Conservation (phyloP, 2,797 vertebrate species). For the Vultur gryphus region DNA sequence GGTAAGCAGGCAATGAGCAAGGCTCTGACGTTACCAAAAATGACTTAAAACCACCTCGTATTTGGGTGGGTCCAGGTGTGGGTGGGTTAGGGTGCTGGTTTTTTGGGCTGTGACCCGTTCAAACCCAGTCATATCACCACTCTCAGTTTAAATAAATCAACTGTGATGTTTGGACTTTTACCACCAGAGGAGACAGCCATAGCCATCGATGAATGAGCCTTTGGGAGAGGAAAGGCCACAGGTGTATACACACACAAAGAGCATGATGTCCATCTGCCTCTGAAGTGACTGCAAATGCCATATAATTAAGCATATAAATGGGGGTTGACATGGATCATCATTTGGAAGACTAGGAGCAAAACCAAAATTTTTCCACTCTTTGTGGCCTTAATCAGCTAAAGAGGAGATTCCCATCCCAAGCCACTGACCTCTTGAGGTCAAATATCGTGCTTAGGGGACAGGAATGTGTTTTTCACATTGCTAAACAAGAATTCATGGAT, state of each 20-base stretch:
- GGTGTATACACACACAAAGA: not conserved
- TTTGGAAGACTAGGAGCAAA: not conserved
- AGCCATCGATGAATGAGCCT: fast-evolving
- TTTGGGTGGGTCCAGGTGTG: not conserved
- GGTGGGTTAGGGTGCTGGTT: not conserved
- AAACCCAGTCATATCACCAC: not conserved
- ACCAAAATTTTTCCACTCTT: not conserved
- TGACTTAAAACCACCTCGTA: not conserved
- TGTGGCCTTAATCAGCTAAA: not conserved
- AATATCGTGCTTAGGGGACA: not conserved
- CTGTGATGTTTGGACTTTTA: not conserved
- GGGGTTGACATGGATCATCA: not conserved
- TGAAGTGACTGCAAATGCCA: not conserved
- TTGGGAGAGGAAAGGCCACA: not conserved
- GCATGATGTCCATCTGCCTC: not conserved
- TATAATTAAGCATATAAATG: not conserved
- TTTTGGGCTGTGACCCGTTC: not conserved
- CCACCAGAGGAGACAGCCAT: not conserved
- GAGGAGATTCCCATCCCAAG: not conserved
- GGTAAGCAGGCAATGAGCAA: not conserved
- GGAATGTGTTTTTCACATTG: not conserved
- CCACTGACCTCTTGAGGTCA: not conserved
- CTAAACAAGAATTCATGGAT: not conserved
- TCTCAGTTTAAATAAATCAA: not conserved
- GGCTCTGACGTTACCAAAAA: not conserved